Percentiles rank a stretch among this genome's conserved stretches.
These are phyloP conservation scores for Erethizon dorsatum DNA, from an alignment of 2,797 vertebrate species.

Conservation along the genomic window DNA sequence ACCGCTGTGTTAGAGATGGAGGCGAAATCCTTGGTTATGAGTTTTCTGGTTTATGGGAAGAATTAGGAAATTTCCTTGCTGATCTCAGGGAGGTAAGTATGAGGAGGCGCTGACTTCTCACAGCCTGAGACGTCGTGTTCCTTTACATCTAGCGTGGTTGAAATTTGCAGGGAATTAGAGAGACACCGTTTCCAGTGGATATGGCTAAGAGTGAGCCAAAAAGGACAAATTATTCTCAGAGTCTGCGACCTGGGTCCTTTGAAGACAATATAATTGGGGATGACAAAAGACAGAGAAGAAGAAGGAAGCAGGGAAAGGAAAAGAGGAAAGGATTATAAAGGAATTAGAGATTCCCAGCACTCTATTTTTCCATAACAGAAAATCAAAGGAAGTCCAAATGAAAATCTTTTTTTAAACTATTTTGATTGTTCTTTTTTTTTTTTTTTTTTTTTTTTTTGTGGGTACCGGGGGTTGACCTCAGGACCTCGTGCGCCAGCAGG, in stretches of 20 bases:
- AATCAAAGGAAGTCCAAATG: slow-evolving; percentile 37
- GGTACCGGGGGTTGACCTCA: too few species aligned
- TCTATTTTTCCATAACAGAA: slow-evolving; percentile 15
- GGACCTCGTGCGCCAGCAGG: too few species aligned
- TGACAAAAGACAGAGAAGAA: neutral
- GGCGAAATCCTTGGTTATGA: neutral
- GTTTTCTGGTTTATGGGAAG: slow-evolving; percentile 8
- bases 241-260: neutral
- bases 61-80: neutral
- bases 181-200: neutral
- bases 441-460: too few species aligned
- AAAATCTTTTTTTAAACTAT: slow-evolving; percentile 14
- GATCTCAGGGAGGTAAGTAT: neutral
- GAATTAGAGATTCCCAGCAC: neutral
- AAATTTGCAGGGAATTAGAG: neutral
- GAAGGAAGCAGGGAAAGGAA: neutral
- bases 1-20: neutral
- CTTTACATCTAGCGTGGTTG: neutral
- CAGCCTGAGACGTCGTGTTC: neutral
- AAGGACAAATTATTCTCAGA: neutral
- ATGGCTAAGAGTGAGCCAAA: neutral
- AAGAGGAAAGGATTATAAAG: neutral
- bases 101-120: neutral
- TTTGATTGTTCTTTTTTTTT: slow-evolving; percentile 11
- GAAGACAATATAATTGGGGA: slow-evolving; percentile 13